Evolutionary conservation across 2,888 invertebrate species (phyloP), one percentile per base, ranked within the genome.

Genomic region (Diarsia mendica): DNA sequence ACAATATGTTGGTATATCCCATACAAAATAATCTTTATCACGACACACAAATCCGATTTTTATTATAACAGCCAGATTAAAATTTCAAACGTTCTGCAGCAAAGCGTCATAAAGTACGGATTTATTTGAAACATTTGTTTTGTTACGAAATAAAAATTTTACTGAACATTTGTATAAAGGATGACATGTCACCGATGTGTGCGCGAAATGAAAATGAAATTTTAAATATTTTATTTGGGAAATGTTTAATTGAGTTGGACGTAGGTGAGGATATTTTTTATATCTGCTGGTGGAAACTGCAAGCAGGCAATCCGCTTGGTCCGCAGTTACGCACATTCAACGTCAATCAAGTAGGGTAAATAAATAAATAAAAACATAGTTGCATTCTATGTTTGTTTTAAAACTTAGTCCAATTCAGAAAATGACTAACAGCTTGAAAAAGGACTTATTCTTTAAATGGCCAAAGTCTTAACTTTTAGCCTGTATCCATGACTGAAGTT

Each of bases 191-290:
- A 55, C 74, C 80, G 68, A 71, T 76, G 65, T 71, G 65, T 61
- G 61, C 51, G 48, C 20, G 51, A 67, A 72, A 81, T 77, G 67
- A 75, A 82, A 80, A 84, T 86, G 75, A 82, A 84, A 67, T 70
- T 77, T 74, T 82, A 60, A 86, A 86, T 85, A 82, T 85, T 85
- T 85, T 77, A 85, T 85, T 81, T 64, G 63, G 39, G 11, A 55
- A 49, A 69, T 69, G 75, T 85, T 73, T 72, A 76, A 83, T 81
- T 75, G 81, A 79, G 75, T 68, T 39, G 20, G 60, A 49, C 61
- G 39, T 70, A 39, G 75, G 53, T 39, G 72, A 55, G 58, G 60
- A 44, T 46, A 72, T n/a, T 68, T 75, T 72, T 77, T 77, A 11
- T 49, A 70, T 72, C 63, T 69, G 63, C 46, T 9, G 13, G 11